Percentiles rank a stretch among this genome's conserved stretches.
Conservation (phyloP, 1,140 invertebrate genomes). For the Potamilus streckersoni region DNA sequence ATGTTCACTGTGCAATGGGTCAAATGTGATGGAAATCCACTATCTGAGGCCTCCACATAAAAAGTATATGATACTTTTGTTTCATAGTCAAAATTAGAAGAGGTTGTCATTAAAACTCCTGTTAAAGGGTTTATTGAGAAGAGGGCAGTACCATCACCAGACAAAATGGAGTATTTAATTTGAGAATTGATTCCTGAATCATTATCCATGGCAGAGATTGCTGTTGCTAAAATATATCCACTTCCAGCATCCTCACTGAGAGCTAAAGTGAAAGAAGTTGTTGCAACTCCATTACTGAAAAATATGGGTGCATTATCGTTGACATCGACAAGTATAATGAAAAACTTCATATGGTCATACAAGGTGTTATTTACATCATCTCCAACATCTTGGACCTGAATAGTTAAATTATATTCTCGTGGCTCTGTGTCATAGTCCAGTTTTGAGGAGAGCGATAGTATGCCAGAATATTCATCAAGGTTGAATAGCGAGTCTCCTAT, state of each 20-base stretch:
- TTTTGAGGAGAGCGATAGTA: no score
- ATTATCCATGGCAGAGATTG: constrained; percentile 29
- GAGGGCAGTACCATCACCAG: constrained; percentile 14
- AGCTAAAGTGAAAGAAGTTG: constrained; percentile 7
- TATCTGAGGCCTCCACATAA: constrained; percentile 85
- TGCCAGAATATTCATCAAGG: no score
- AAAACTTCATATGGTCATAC: background rate
- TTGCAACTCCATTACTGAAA: background rate
- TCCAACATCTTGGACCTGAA: no score
- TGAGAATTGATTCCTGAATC: constrained; percentile 26
- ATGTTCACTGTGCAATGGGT: constrained; percentile 78
- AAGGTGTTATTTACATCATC: no score
- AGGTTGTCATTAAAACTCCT: constrained; percentile 16
- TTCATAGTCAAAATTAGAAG: constrained; percentile 35
- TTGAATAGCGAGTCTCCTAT: no score
- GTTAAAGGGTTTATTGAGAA: constrained; percentile 8
- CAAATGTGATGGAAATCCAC: constrained; percentile 82
- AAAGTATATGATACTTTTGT: constrained; percentile 77
- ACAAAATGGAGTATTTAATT: constrained; percentile 23
- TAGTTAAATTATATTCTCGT: no score
- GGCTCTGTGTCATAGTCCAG: no score
- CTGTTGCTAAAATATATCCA: constrained; percentile 13
- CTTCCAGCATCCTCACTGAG: constrained; percentile 11
- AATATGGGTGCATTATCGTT: constrained; percentile 25
- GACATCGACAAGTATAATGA: constrained; percentile 20